phyloP scores from a whole-genome alignment of 2,797 vertebrate genomes.

The Paguma larvata region DNA sequence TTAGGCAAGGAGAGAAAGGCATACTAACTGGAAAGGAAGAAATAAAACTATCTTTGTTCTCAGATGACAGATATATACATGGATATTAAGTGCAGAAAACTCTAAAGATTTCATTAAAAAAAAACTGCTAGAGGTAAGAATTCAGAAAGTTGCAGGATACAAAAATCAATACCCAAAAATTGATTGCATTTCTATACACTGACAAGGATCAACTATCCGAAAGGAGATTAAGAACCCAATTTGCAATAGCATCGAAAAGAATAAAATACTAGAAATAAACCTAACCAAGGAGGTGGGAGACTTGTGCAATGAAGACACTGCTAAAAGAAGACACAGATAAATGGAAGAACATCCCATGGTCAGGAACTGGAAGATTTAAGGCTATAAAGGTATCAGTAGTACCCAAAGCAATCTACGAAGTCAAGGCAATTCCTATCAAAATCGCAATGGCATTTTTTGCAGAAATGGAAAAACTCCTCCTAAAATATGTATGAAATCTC shows the following conservation, averaged over 20 bases:
- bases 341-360: neutral
- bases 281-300: neutral
- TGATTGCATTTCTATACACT: neutral
- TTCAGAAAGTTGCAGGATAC: neutral
- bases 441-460: neutral
- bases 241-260: neutral
- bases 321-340: neutral
- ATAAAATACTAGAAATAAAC: neutral
- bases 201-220: neutral
- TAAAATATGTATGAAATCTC: neutral
- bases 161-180: neutral
- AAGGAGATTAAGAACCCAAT: neutral
- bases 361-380: neutral
- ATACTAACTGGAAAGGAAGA: neutral
- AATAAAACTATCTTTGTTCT: neutral
- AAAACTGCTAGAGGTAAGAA: neutral
- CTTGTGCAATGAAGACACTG: neutral
- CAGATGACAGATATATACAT: neutral
- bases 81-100: neutral
- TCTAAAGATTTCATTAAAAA: neutral
- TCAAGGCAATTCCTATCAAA: neutral
- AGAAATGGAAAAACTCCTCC: neutral
- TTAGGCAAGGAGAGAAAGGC: neutral
- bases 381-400: neutral
- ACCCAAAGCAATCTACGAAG: neutral